Evolutionary conservation across 2,797 vertebrate species (phyloP).

Genomic region (Siniperca obscura): DNA sequence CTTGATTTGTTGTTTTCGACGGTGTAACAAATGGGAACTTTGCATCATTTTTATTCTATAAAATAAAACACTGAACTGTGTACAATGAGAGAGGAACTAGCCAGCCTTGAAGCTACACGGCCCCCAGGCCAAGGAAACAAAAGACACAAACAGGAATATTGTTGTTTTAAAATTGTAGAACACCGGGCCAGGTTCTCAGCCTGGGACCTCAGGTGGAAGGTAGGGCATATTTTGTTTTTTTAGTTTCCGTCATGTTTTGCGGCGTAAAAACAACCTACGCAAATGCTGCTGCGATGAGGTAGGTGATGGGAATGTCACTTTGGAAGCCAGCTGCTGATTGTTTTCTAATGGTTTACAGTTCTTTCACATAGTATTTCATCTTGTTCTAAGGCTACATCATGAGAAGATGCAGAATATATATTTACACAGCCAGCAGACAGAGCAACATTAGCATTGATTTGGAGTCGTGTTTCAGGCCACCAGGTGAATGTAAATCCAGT

Average conservation of each 20-base stretch:
- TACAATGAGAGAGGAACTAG: not conserved
- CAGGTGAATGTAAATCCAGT: not conserved
- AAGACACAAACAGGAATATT: not conserved
- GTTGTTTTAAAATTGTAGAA: not conserved
- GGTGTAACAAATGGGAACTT: not conserved
- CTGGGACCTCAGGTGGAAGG: not conserved
- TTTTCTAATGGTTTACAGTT: too few species aligned
- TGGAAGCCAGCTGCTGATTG: too few species aligned
- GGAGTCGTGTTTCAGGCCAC: not conserved
- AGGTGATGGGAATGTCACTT: too few species aligned
- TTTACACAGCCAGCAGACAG: not conserved
- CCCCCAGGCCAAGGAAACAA: too few species aligned
- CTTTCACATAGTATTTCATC: too few species aligned
- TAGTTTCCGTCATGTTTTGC: too few species aligned
- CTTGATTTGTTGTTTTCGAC: not conserved
- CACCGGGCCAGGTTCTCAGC: not conserved
- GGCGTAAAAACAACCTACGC: accelerated
- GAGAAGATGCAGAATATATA: not conserved
- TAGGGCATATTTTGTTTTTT: not conserved
- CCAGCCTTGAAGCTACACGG: not conserved
- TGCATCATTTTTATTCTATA: not conserved
- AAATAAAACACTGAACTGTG: not conserved
- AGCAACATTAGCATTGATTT: not conserved
- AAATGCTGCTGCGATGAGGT: not conserved
- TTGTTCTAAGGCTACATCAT: not conserved